Base-by-base conservation (phyloP, 2,113 vertebrate species). In the Pluvialis apricaria region DNA sequence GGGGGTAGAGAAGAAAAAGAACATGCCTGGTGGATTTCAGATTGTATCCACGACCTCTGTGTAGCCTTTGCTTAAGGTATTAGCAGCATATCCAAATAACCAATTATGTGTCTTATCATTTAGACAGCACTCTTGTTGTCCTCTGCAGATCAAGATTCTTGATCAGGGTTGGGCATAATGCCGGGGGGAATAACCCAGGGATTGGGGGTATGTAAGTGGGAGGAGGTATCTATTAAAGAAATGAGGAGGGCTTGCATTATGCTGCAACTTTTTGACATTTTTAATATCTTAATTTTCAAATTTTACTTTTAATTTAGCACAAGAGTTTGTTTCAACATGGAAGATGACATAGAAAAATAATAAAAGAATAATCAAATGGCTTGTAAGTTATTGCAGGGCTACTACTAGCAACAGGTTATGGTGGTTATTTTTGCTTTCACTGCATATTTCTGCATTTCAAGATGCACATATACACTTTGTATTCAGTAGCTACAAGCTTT, bases 231-330 rank as follows among this genome's bases (percentile, higher is more conserved):
- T 36, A 3, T 45, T 79, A 40, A 73, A 58, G 18, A 60, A 54
- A 40, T 52, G 44, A 82, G 34, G 16, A 83, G 64, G 55, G n/a
- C 16, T 80, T 91, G 21, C 22, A 11, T 64, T 79, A 22, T 55
- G 44, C 76, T 86, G 76, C 71, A 61, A 21, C 32, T 62, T 66
- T 9, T 54, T 47, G 34, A 36, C 32, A 13, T 51, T 55, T 64
- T 45, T 47, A 34, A 71, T 88, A 15, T 44, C 45, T 58, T 65
- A n/a, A 80, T 85, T 82, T 92, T 82, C 28, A 58, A 31, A 62
- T 70, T 72, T 80, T 40, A 66, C 73, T 78, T 90, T 86, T 93
- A n/a, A n/a, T 88, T 91, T 95, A 84, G 71, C 82, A 82, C n/a
- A 76, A 40, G 40, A 82, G 36, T 40, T 73, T 91, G 31, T 92